Evolutionary conservation across 2,113 vertebrate genomes (phyloP), one percentile per base, ranked within the genome.

Genomic region (Macaca fascicularis): DNA sequence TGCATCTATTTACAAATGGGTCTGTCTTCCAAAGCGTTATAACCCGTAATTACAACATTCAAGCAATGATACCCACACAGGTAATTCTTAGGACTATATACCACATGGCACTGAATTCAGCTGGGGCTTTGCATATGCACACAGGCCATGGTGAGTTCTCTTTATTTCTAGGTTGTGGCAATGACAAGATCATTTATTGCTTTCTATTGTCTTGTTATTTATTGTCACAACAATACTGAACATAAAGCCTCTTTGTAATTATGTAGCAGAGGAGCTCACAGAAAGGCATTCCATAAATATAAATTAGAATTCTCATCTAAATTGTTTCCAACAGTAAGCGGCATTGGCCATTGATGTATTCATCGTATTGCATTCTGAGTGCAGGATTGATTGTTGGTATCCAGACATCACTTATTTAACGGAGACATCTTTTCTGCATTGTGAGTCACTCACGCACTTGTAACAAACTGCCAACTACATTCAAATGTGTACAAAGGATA

Each of bases 161-260:
- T 97, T 94, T 82, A 94, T 96, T 95, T 95, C n/a, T 94, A 82
- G 85, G 69, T 81, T 94, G 90, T 90, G 43, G 79, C 78, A 95
- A 80, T 75, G 82, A 93, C 85, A 86, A 89, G 35, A 30, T 92
- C 5, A 0, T 89, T 96, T 89, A 93, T 89, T 91, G 89, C 52
- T 89, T 98, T 94, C 87, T 69, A 87, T 94, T 97, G 94, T 97
- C 74, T 83, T 93, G 40, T 92, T 97, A 84, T 93, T 94, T 96
- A 94, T 90, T 96, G 89, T 97, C 85, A 97, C 43, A 97, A 95
- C 89, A 93, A 94, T 87, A 91, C 85, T 82, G 97, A 97, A 48
- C 69, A 90, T 88, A 97, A 94, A 96, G 22, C 38, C 70, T 94
- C 83, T 93, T 89, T 80, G 69, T 86, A 97, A 98, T 96, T 97